Percentiles rank a stretch among this genome's conserved stretches.
Evolutionary conservation across 2,113 vertebrate species (phyloP).

Genomic region (Psophia crepitans): DNA sequence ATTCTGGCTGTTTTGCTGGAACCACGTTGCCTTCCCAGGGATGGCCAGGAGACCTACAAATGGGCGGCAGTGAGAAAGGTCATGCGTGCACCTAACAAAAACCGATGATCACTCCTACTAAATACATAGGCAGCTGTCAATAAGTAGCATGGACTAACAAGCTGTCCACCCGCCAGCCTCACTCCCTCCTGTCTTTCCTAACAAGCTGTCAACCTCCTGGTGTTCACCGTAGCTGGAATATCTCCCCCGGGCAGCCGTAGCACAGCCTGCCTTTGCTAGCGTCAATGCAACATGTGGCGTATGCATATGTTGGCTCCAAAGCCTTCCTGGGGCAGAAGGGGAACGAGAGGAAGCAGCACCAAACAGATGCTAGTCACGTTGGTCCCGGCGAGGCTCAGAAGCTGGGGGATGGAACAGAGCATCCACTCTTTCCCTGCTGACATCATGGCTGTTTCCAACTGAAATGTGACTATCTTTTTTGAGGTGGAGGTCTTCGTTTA

Average conservation of each 20-base stretch:
- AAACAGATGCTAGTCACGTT: not conserved
- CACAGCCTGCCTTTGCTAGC: not conserved
- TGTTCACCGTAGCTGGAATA: not conserved
- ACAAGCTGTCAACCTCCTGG: not conserved
- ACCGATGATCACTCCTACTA: conserved; percentile 18
- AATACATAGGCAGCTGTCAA: conserved; percentile 29
- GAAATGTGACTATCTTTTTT: not conserved
- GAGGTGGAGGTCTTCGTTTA: not conserved
- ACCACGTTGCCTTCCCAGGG: not conserved
- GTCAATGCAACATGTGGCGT: not conserved
- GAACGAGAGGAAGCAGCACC: not conserved
- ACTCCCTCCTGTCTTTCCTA: conserved; percentile 32
- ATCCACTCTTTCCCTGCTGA: not conserved
- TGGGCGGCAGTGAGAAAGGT: not conserved
- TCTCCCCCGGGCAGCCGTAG: not conserved
- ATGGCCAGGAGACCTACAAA: not conserved
- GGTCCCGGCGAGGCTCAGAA: not conserved
- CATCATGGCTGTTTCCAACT: not conserved
- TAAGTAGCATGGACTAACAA: conserved; percentile 64
- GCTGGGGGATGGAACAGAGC: not conserved
- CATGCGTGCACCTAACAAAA: conserved; percentile 40
- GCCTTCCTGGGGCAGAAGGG: not conserved
- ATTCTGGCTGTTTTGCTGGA: conserved; percentile 1
- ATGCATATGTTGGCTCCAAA: not conserved
- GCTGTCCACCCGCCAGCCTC: conserved; percentile 32